A percentile compares a stretch with the other conserved stretches of the same genome.
Evolutionary conservation across 2,888 invertebrate species (phyloP).

Genomic region (Norana najaformis): DNA sequence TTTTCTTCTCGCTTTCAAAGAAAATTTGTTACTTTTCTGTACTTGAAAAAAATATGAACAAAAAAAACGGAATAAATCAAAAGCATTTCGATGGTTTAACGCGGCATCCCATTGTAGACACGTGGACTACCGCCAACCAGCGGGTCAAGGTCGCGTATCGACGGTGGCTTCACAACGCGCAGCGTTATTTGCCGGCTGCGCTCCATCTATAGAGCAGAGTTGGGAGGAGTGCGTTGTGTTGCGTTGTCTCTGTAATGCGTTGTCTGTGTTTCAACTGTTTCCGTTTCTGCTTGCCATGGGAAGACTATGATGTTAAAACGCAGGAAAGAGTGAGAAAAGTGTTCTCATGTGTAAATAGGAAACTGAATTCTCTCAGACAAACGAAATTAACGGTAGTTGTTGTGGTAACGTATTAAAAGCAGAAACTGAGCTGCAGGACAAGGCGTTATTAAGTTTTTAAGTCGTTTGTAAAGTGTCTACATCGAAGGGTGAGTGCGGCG

Average conservation of each 20-base stretch:
- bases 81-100: too few relatives aligned
- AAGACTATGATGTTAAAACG: background rate
- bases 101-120: too few relatives aligned
- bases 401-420: background rate
- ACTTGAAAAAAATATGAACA: too few relatives aligned
- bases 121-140: too few relatives aligned
- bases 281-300: background rate
- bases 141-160: too few relatives aligned
- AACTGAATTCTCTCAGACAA: background rate
- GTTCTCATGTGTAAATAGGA: background rate
- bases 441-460: background rate
- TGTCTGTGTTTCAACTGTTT: background rate
- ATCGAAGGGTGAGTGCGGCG: background rate
- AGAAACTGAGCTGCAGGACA: background rate
- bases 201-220: too few relatives aligned
- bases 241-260: background rate
- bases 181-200: too few relatives aligned
- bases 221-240: too few relatives aligned
- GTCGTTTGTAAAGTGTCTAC: background rate
- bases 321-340: background rate
- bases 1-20: too few relatives aligned
- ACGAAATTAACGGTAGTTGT: background rate
- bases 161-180: too few relatives aligned
- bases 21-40: too few relatives aligned
- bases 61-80: too few relatives aligned